Percentiles rank a stretch among this genome's conserved stretches.
These are phyloP conservation scores for Etheostoma cragini DNA, from an alignment of 2,113 vertebrate species.

Conservation along the genomic window DNA sequence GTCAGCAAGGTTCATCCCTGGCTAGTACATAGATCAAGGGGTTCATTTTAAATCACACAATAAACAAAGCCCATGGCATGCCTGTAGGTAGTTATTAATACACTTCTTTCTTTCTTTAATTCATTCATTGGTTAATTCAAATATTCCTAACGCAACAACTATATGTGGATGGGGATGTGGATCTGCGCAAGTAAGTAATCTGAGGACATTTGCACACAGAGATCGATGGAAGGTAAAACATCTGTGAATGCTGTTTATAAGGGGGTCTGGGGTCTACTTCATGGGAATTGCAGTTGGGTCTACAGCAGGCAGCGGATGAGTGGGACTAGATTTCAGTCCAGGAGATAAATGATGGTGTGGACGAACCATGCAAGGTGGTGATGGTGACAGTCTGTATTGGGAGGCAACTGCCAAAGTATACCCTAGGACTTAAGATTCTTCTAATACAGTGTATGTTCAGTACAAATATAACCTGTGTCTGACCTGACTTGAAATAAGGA, in stretches of 20 bases:
- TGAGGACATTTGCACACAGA: slow-evolving; percentile 5
- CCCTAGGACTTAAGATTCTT: neutral
- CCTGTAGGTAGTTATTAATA: neutral
- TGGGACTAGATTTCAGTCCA: slow-evolving; percentile 16
- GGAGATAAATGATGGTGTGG: slow-evolving; percentile 12
- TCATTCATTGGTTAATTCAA: slow-evolving; percentile 3
- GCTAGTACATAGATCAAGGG: slow-evolving; percentile 13
- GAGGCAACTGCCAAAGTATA: neutral
- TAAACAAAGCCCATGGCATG: slow-evolving; percentile 9
- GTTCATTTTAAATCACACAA: slow-evolving; percentile 16
- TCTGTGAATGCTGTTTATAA: slow-evolving; percentile 40
- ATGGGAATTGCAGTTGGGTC: slow-evolving; percentile 9
- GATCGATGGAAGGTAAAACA: slow-evolving; percentile 4
- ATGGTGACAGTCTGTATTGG: neutral
- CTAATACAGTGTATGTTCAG: neutral
- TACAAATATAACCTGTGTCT: neutral
- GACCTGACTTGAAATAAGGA: neutral
- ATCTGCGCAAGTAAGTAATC: neutral
- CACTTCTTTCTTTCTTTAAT: neutral
- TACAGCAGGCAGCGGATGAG: slow-evolving; percentile 17
- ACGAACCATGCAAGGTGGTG: neutral
- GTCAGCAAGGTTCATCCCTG: slow-evolving; percentile 10
- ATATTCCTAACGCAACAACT: neutral
- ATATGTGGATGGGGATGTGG: neutral
- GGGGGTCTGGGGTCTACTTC: slow-evolving; percentile 32